phyloP scores from a whole-genome alignment of 2,888 invertebrate species.

The Drosophila anceps region DNA sequence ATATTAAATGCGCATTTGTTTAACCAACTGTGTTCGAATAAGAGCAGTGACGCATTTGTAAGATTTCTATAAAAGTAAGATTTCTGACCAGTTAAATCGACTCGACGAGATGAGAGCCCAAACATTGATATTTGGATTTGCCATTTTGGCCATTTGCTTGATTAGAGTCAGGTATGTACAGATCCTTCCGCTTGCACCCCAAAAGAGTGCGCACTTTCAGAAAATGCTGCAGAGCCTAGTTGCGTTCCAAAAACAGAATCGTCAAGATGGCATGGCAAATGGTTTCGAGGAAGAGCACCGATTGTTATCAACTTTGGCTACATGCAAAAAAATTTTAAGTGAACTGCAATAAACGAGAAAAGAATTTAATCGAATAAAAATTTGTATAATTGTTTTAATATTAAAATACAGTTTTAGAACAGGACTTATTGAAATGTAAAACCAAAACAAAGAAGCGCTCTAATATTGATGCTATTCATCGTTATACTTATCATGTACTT shows the following conservation, averaged over 20 bases:
- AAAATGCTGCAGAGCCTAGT: fast-evolving
- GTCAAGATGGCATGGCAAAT: background rate
- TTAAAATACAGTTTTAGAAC: no score
- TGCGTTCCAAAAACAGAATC: background rate
- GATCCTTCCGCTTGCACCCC: background rate
- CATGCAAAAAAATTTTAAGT: background rate
- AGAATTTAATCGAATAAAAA: background rate
- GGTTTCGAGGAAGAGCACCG: background rate
- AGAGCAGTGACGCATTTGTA: no score
- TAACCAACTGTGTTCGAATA: background rate
- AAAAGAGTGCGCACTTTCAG: fast-evolving
- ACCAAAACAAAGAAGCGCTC: no score
- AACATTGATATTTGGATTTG: conserved; percentile 9
- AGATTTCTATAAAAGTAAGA: background rate
- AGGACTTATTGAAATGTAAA: no score
- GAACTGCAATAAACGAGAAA: background rate
- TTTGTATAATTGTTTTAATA: no score
- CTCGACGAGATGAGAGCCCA: background rate
- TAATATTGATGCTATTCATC: no score
- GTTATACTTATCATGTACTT: no score
- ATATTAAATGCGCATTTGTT: background rate
- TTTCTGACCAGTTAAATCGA: background rate
- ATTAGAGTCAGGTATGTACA: background rate
- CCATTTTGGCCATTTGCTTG: conserved; percentile 5
- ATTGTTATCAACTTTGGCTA: conserved; percentile 10